Conservation (phyloP, 2,113 vertebrate species). For the Laticauda colubrina region DNA sequence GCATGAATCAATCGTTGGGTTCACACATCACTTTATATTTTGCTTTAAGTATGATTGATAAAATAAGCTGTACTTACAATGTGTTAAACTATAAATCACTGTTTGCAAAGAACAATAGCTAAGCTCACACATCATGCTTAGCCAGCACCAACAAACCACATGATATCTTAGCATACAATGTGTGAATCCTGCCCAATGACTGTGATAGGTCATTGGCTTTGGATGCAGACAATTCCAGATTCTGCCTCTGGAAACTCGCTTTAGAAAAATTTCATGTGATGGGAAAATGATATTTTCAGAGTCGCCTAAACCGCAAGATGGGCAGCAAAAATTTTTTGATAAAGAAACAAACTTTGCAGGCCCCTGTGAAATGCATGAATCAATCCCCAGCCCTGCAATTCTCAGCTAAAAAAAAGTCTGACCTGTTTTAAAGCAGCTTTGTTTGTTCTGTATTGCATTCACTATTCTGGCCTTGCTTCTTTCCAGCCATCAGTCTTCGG, state of each 20-base stretch:
- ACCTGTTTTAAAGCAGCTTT: not conserved
- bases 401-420: not conserved
- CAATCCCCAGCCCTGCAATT: not conserved
- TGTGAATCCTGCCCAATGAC: not conserved
- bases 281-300: not conserved
- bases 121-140: not conserved
- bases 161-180: not conserved
- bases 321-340: not conserved
- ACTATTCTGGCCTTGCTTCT: not conserved
- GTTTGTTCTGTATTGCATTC: not conserved
- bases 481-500: not conserved
- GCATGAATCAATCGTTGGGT: not conserved
- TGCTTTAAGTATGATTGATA: not conserved
- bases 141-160: not conserved
- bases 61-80: not conserved
- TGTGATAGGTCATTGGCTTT: too few species aligned
- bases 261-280: not conserved
- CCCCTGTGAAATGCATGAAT: not conserved
- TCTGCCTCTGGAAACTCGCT: not conserved
- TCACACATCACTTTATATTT: not conserved
- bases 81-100: not conserved
- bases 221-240: not conserved
- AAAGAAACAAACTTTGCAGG: not conserved
- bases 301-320: not conserved
- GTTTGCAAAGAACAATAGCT: not conserved